Evolutionary conservation across 2,888 invertebrate species (phyloP), one percentile per base, ranked within the genome.

Genomic region (Thereva nobilitata): DNA sequence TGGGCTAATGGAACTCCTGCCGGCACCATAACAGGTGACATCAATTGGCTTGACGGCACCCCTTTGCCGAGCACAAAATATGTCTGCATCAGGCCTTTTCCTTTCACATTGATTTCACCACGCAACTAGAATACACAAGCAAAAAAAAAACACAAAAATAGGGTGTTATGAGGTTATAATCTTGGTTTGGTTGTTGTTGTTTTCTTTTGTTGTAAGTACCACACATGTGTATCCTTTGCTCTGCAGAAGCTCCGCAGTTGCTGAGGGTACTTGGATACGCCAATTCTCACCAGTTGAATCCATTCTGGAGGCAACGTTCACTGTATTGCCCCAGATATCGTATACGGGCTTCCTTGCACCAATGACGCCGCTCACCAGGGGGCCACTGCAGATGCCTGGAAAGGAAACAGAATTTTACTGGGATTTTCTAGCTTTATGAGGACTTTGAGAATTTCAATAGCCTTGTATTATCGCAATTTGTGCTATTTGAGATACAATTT

Each of bases 311-410:
- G 97, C 95, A 73, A 96, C 93, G 81, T 97, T 97, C 1, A 97
- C 96, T 0, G 96, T 97, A 80, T 97, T 94, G 0, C 97, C 96
- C 96, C 97, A 97, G 73, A 97, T 94, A 79, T 97, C 97, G 81
- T 94, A 97, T 70, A 96, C 95, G 0, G 97, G 97, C 78, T 97
- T 96, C 54, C 94, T 86, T 0, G 96, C 96, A 4, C 96, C 97
- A 72, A 97, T 97, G 1, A 97, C 97, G 0, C 97, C 97, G 71
- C 96, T 95, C 4, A 96, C 95, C 12, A 96, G 83, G 0, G 95
- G 93, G 0, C 97, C 97, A 77, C 93, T 93, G 75, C 93, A 92
- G 67, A 97, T 93, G 12, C 94, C 93, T 90, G 72, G 6, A 75
- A 1, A 6, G 47, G 3, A 37, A 42, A n/a, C 10, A 7, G 23